Evolutionary conservation across 2,797 vertebrate genomes (phyloP).

Genomic region (Schizopygopsis malacanthus): DNA sequence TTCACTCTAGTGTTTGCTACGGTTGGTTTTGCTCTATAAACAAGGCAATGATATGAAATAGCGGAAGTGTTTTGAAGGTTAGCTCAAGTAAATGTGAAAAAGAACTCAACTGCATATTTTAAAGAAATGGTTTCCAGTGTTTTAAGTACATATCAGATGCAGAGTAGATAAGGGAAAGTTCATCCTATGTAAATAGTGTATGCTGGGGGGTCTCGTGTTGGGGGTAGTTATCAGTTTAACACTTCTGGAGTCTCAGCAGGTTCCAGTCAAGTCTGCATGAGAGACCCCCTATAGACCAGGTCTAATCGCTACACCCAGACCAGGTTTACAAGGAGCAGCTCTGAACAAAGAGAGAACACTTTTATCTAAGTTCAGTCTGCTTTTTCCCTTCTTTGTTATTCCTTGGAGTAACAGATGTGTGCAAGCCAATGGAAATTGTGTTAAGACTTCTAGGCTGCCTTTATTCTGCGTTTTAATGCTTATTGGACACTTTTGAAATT

Average conservation of each 20-base stretch:
- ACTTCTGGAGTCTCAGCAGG: conserved; percentile 64
- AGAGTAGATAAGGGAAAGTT: conserved; percentile 32
- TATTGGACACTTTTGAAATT: not conserved
- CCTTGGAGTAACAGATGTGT: not conserved
- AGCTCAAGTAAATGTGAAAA: not conserved
- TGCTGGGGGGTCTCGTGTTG: conserved; percentile 31
- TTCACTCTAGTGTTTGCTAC: not conserved
- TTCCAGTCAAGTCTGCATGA: conserved; percentile 53
- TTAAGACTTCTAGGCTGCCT: not conserved
- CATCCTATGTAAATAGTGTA: conserved; percentile 40
- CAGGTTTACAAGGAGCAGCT: conserved; percentile 13
- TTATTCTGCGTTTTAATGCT: not conserved
- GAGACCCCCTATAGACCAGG: conserved; percentile 16
- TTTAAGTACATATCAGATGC: conserved; percentile 23
- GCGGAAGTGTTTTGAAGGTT: not conserved
- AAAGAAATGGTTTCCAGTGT: not conserved
- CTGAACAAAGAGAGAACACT: conserved; percentile 2
- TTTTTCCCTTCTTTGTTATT: conserved; percentile 2
- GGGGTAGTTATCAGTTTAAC: conserved; percentile 68
- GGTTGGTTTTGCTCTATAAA: not conserved
- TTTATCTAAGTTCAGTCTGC: not conserved
- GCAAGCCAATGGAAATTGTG: not conserved
- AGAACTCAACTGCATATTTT: not conserved
- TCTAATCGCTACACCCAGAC: conserved; percentile 28
- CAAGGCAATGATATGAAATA: not conserved